phyloP scores from a whole-genome alignment of 1,140 invertebrate genomes.

The Aphis craccivora region DNA sequence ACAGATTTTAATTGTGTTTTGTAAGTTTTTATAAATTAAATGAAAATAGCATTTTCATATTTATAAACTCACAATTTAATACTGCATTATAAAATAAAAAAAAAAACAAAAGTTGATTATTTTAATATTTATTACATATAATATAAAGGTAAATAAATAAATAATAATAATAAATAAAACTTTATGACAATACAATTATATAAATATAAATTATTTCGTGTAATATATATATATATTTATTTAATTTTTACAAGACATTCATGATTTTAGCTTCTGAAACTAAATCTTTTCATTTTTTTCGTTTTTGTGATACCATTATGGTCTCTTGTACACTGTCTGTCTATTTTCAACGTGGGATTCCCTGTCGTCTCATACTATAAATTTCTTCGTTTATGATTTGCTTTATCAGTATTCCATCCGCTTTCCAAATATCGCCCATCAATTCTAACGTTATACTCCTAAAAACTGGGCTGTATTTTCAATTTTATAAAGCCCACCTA shows the following conservation, averaged over 20 bases:
- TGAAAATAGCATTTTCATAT: no score
- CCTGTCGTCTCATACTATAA: not conserved
- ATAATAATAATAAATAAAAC: no score
- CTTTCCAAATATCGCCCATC: not conserved
- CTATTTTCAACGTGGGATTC: not conserved
- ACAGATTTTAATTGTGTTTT: no score
- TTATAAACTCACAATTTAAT: no score
- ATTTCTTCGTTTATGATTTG: not conserved
- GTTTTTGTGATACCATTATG: not conserved
- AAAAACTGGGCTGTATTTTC: not conserved
- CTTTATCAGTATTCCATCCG: not conserved
- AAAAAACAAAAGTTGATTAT: no score
- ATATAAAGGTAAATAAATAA: no score
- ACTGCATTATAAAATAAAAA: no score
- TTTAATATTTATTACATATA: no score
- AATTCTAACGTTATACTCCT: not conserved
- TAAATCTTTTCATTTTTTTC: not conserved
- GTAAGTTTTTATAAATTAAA: no score
- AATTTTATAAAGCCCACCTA: not conserved
- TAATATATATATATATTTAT: no score
- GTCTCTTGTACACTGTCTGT: not conserved
- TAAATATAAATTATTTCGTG: no score
- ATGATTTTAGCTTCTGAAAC: not conserved
- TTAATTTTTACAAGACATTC: not conserved
- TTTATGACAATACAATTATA: no score